phyloP scores from a whole-genome alignment of 2,888 invertebrate genomes.

The Erpobdella octoculata region DNA sequence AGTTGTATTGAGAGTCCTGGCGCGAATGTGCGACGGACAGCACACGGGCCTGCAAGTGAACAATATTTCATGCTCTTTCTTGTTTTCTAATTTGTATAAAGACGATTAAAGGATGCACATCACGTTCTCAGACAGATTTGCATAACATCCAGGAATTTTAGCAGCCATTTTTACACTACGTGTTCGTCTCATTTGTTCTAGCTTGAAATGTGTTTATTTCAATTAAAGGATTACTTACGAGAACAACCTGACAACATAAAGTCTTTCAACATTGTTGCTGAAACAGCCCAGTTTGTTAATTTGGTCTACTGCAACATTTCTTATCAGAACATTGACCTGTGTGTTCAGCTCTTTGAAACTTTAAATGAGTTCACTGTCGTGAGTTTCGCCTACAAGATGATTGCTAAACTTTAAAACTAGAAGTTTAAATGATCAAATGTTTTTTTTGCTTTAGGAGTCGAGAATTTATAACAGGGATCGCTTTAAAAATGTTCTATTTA shows the following conservation, averaged over 20 bases:
- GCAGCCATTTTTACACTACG: too few species aligned
- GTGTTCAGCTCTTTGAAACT: slow-evolving; percentile 50
- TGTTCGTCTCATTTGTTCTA: too few species aligned
- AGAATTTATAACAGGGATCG: too few species aligned
- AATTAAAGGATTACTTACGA: slow-evolving; percentile 49
- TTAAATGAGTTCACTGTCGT: slow-evolving; percentile 52
- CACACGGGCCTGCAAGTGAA: slow-evolving; percentile 49
- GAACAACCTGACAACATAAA: slow-evolving; percentile 53
- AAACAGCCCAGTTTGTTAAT: slow-evolving; percentile 50
- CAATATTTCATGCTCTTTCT: too few species aligned
- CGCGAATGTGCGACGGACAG: slow-evolving; percentile 52
- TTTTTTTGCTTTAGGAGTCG: too few species aligned
- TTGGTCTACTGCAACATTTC: slow-evolving; percentile 51
- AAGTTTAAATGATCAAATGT: not conserved
- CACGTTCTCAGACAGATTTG: not conserved
- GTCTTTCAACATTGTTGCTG: slow-evolving; percentile 52
- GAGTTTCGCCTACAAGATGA: slow-evolving; percentile 35
- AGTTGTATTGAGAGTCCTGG: slow-evolving; percentile 51
- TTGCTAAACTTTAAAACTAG: too few species aligned
- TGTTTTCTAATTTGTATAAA: not conserved
- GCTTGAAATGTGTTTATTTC: not conserved
- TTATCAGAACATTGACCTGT: slow-evolving; percentile 48
- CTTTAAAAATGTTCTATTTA: too few species aligned
- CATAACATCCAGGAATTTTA: too few species aligned
- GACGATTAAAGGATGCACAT: not conserved